These are phyloP conservation scores for Passerculus sandwichensis DNA, from an alignment of 2,797 vertebrate species.

Conservation along the genomic window DNA sequence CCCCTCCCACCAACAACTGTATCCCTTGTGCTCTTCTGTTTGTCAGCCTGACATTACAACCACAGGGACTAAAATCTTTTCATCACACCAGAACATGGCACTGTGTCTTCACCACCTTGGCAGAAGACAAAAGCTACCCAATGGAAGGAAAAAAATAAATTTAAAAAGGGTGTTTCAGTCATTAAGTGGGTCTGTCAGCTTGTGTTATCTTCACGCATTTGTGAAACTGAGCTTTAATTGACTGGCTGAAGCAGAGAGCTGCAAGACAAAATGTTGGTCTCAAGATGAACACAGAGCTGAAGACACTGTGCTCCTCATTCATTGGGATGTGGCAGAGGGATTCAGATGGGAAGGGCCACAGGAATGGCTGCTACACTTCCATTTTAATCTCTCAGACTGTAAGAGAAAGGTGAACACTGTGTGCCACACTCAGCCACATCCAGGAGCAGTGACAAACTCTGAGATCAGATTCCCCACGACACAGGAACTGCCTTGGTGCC, in stretches of 20 bases:
- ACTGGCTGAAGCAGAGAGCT: not conserved
- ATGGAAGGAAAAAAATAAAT: not conserved
- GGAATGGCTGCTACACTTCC: not conserved
- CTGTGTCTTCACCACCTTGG: not conserved
- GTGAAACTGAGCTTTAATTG: conserved; percentile 43
- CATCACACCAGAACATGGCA: not conserved
- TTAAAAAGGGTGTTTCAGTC: not conserved
- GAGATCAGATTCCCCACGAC: not conserved
- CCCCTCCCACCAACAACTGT: not conserved
- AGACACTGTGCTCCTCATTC: not conserved
- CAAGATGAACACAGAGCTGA: not conserved
- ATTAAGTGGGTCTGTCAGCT: not conserved
- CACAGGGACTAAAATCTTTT: not conserved
- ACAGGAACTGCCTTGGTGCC: not conserved
- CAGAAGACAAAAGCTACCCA: not conserved
- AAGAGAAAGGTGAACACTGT: fast-evolving
- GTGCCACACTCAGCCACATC: fast-evolving
- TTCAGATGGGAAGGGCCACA: not conserved
- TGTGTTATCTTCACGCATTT: conserved; percentile 9
- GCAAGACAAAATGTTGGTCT: not conserved
- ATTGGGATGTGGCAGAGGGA: conserved; percentile 7
- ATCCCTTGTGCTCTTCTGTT: not conserved
- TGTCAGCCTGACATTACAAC: not conserved
- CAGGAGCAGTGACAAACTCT: not conserved
- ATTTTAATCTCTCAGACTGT: not conserved